Percentiles rank a stretch among this genome's conserved stretches.
Conservation (phyloP, 2,797 vertebrate genomes). For the Crenichthys baileyi region DNA sequence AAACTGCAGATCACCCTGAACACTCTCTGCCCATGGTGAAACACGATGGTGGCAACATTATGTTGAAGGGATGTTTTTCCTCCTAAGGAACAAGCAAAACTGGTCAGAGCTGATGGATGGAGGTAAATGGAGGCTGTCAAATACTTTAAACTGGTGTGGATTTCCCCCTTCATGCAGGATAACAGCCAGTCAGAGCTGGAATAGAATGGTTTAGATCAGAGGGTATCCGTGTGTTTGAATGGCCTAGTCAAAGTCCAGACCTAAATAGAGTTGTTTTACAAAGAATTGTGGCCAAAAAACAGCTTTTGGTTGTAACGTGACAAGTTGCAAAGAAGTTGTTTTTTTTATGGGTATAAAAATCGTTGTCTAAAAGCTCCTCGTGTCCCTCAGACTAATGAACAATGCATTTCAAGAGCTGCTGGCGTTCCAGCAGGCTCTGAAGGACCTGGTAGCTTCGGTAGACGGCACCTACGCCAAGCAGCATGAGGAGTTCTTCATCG, state of each 20-base stretch:
- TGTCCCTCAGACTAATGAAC: slow-evolving; percentile 85
- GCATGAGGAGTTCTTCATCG: slow-evolving; percentile 94
- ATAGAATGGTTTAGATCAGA: not conserved
- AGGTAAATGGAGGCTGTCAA: no score
- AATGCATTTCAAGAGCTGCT: slow-evolving; percentile 91
- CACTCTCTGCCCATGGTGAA: not conserved
- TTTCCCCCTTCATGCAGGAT: not conserved
- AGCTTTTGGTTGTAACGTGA: no score
- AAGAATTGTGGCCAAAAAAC: not conserved
- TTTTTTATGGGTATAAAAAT: not conserved
- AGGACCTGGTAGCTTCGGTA: slow-evolving; percentile 91
- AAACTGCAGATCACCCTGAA: no score
- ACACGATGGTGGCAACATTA: not conserved
- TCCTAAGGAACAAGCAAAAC: not conserved
- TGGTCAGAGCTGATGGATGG: not conserved
- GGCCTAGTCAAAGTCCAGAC: not conserved
- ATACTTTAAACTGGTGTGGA: no score
- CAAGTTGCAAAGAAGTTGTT: no score
- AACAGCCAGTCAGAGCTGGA: not conserved
- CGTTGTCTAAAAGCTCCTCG: not conserved
- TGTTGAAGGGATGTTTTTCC: not conserved
- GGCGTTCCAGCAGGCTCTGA: slow-evolving; percentile 93
- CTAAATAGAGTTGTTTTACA: not conserved
- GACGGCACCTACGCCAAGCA: slow-evolving; percentile 97
- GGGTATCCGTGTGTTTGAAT: not conserved